These are phyloP conservation scores for Paradoxurus hermaphroditus DNA, from an alignment of 2,113 vertebrate species.

Conservation along the genomic window DNA sequence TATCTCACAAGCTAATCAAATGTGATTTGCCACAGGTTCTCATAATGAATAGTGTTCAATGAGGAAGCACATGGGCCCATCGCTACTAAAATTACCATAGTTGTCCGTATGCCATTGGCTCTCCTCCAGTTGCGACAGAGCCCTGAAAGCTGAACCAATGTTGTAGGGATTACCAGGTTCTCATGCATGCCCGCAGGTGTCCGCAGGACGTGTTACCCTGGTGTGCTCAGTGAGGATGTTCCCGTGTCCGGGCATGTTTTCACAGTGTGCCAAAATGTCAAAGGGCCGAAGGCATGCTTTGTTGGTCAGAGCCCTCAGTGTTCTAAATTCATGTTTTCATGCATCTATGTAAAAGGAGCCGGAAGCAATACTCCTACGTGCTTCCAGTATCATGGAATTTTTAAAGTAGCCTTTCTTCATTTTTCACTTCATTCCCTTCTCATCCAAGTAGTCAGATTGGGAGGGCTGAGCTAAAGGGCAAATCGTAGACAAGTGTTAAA, in stretches of 20 bases:
- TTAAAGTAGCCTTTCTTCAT: background rate
- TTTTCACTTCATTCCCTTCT: background rate
- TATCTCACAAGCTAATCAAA: background rate
- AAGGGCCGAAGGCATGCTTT: background rate
- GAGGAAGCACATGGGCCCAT: background rate
- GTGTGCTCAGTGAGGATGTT: background rate
- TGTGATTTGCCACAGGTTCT: background rate
- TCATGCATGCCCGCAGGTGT: background rate
- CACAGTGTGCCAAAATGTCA: background rate
- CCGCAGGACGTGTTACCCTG: background rate
- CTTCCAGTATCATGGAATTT: background rate
- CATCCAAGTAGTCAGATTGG: background rate
- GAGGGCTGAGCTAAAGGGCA: background rate
- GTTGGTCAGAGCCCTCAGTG: background rate
- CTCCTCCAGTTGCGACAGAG: background rate
- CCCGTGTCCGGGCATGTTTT: background rate
- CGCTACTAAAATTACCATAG: background rate
- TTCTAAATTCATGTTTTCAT: background rate
- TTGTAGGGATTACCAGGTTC: background rate
- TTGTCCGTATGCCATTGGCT: background rate
- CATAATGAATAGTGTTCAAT: background rate
- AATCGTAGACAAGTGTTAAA: background rate
- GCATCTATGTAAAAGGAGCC: background rate
- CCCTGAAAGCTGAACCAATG: background rate
- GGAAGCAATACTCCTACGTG: background rate